phyloP scores from a whole-genome alignment of 2,888 invertebrate species.

The Nebria brevicollis region DNA sequence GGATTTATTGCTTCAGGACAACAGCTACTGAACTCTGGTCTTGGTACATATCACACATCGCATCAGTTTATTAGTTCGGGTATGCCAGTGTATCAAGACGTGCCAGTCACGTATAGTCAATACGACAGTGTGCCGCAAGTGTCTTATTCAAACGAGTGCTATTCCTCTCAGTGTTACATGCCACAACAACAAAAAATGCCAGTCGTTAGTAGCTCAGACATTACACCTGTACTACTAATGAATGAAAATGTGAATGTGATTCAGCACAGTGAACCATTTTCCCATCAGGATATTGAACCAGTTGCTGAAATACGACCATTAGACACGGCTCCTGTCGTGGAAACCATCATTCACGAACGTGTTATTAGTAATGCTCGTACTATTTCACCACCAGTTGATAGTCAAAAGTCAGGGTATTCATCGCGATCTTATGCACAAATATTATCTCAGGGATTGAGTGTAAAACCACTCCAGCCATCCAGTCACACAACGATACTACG shows the following conservation, averaged over 20 bases:
- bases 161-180: slow-evolving; percentile 52
- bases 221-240: not conserved
- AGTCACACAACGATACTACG: slow-evolving; percentile 56
- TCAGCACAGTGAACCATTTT: slow-evolving; percentile 30
- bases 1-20: slow-evolving; percentile 65
- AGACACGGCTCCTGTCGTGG: slow-evolving; percentile 5
- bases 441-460: slow-evolving; percentile 71
- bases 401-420: slow-evolving; percentile 46
- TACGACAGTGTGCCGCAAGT: slow-evolving; percentile 48
- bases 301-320: slow-evolving; percentile 36
- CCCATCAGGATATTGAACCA: slow-evolving; percentile 36
- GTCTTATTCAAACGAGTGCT: slow-evolving; percentile 55
- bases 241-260: slow-evolving; percentile 29
- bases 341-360: slow-evolving; percentile 4
- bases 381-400: slow-evolving; percentile 27
- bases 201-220: not conserved
- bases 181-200: slow-evolving; percentile 49
- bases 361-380: slow-evolving; percentile 10
- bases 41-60: slow-evolving; percentile 62
- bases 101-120: slow-evolving; percentile 31
- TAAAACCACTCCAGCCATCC: slow-evolving; percentile 68
- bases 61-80: slow-evolving; percentile 48
- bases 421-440: slow-evolving; percentile 77
- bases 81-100: slow-evolving; percentile 38
- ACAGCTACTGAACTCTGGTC: slow-evolving; percentile 63